Evolutionary conservation across 2,888 invertebrate genomes (phyloP).

Genomic region (Drosophila eohydei): DNA sequence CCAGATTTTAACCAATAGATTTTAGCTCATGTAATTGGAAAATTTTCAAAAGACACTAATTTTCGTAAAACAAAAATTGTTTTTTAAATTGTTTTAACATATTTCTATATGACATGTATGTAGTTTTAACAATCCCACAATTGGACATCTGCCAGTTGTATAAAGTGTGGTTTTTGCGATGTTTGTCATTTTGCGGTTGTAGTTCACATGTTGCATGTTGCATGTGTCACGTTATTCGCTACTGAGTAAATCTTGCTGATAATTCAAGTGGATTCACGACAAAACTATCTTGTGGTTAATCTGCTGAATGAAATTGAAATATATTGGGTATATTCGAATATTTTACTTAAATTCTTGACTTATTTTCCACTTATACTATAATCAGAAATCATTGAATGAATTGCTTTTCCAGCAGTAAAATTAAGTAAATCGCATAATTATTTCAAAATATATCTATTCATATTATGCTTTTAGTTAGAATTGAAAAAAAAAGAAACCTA

Average conservation of each 20-base stretch:
- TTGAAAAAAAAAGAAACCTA: neutral
- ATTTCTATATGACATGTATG: neutral
- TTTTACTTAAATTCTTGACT: neutral
- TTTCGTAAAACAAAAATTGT: neutral
- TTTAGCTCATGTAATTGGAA: slow-evolving; percentile 1
- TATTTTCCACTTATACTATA: too few species aligned
- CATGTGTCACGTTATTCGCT: neutral
- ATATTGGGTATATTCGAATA: neutral
- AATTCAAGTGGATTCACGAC: neutral
- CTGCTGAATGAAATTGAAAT: neutral
- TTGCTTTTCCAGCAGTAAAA: neutral
- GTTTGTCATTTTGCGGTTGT: slow-evolving; percentile 23
- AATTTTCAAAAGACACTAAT: neutral
- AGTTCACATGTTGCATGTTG: neutral
- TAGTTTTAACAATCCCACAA: neutral
- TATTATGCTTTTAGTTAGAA: neutral
- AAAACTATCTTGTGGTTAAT: slow-evolving; percentile 8
- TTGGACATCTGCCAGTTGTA: slow-evolving; percentile 13
- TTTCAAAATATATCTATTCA: neutral
- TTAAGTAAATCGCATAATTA: neutral
- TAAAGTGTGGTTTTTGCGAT: slow-evolving; percentile 7
- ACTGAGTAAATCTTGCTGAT: neutral
- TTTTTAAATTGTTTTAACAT: neutral
- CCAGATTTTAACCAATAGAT: neutral
- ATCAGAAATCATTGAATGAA: too few species aligned